Evolutionary conservation across 1,140 invertebrate species (phyloP).

Genomic region (Globodera rostochiensis): DNA sequence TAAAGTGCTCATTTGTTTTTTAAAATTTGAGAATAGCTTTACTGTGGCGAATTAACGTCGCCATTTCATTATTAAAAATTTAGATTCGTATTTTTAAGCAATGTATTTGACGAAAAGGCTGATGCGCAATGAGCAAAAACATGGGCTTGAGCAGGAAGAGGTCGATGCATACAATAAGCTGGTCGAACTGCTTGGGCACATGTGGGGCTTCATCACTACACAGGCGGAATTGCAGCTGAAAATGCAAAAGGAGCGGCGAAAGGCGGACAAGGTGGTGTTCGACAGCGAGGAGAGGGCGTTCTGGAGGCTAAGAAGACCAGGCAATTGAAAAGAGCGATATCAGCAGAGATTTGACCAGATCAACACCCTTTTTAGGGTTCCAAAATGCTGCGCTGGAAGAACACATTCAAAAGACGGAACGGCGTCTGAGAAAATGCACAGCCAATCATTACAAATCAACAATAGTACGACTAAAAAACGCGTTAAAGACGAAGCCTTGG

Average conservation of each 20-base stretch:
- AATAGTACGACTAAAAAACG: slow-evolving; percentile 78
- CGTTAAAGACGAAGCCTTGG: slow-evolving; percentile 78
- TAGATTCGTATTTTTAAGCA: slow-evolving; percentile 40
- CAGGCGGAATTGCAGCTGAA: slow-evolving; percentile 65
- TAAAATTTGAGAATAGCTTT: too few relatives aligned
- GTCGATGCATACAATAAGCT: slow-evolving; percentile 61
- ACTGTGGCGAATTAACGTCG: too few relatives aligned
- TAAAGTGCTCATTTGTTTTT: too few relatives aligned
- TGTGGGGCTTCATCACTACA: slow-evolving; percentile 65
- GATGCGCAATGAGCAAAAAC: slow-evolving; percentile 63
- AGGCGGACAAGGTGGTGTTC: slow-evolving; percentile 88
- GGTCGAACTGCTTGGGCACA: slow-evolving; percentile 63
- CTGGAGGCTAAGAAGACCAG: slow-evolving; percentile 80
- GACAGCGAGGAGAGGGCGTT: slow-evolving; percentile 95
- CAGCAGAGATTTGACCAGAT: background rate
- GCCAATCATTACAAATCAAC: slow-evolving; percentile 29
- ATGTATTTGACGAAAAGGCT: slow-evolving; percentile 64
- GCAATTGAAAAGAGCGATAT: slow-evolving; percentile 1
- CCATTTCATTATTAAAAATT: too few relatives aligned
- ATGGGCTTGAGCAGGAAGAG: slow-evolving; percentile 64
- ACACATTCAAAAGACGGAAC: slow-evolving; percentile 52
- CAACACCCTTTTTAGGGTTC: slow-evolving; percentile 72
- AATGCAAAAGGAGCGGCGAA: slow-evolving; percentile 86
- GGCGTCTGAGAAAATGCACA: slow-evolving; percentile 55
- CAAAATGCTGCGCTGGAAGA: slow-evolving; percentile 58